Evolutionary conservation across 2,797 vertebrate genomes (phyloP), one percentile per base, ranked within the genome.

Genomic region (Heterohyrax brucei): DNA sequence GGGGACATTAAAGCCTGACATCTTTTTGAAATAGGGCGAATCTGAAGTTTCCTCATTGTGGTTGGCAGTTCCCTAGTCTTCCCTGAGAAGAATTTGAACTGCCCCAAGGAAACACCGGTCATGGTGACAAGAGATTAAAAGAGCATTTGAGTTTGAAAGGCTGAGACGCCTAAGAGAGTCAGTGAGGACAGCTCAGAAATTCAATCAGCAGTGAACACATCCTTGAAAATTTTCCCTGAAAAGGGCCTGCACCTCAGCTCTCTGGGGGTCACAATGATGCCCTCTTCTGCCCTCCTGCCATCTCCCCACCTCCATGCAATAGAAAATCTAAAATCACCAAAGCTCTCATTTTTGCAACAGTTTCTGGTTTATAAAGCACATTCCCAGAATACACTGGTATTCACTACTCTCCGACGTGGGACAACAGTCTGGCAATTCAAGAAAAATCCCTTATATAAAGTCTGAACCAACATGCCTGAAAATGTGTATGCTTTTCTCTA

Each of bases 111-210:
- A 98, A 96, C 24, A 56, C 53, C 14, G 92, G 68, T 66, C 91
- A 30, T 50, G 30, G 87, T 66, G 39, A 81, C 81, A 97, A 91
- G 24, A 95, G 56, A 96, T 97, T 91, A 94, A 95, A 97, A 95
- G 80, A 81, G 3, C 26, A 56, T 90, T 95, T 96, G 77, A 50
- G 66, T 84, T 93, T 96, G 85, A 85, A 97, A 97, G 86, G 94
- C 72, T 6, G 33, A 28, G 76, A 85, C 91, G 68, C 92, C 95
- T 56, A 73, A 44, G 44, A 92, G 33, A 95, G 90, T 24, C 79
- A 77, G 76, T 18, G 82, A 46, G n/a, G 76, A 50, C 19, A 24
- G 77, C 5, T 95, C 84, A 78, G 84, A 94, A 96, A 95, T 93
- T 70, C 68, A 88, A 93, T 91, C 89, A 85, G 72, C 16, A 83